Evolutionary conservation across 2,888 invertebrate genomes (phyloP).

Genomic region (Pristionchus maxplancki): DNA sequence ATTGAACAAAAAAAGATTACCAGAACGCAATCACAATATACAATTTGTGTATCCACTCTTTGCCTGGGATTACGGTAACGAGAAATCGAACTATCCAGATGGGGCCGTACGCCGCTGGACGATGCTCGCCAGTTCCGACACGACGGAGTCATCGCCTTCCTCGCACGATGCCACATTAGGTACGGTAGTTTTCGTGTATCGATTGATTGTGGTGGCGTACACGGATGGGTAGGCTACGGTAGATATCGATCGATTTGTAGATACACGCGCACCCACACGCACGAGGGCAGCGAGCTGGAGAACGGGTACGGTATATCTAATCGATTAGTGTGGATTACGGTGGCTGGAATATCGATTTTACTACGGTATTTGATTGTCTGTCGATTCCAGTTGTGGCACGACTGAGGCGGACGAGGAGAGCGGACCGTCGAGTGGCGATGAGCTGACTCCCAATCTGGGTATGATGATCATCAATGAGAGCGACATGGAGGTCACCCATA

Average conservation of each 20-base stretch:
- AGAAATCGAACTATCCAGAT: too few species aligned
- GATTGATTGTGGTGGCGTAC: not conserved
- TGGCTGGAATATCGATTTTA: not conserved
- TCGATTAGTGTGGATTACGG: not conserved
- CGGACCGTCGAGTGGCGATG: slow-evolving; percentile 47
- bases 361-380: not conserved
- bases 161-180: slow-evolving; percentile 32
- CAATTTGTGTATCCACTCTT: too few species aligned
- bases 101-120: slow-evolving; percentile 56
- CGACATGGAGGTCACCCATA: slow-evolving; percentile 33
- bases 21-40: too few species aligned
- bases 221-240: not conserved
- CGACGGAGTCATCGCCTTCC: slow-evolving; percentile 45
- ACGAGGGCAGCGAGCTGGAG: slow-evolving; percentile 44
- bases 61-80: too few species aligned
- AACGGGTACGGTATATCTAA: slow-evolving; percentile 26
- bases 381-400: slow-evolving; percentile 7
- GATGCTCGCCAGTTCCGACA: slow-evolving; percentile 54
- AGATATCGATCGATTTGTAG: slow-evolving; percentile 24
- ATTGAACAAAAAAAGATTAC: too few species aligned
- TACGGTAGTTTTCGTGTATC: not conserved
- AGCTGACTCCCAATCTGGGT: slow-evolving; percentile 32
- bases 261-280: slow-evolving; percentile 28
- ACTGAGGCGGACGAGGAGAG: slow-evolving; percentile 36
- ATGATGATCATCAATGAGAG: slow-evolving; percentile 52